Evolutionary conservation across 1,140 invertebrate species (phyloP), one percentile per base, ranked within the genome.

Genomic region (Saxidomus purpurata): DNA sequence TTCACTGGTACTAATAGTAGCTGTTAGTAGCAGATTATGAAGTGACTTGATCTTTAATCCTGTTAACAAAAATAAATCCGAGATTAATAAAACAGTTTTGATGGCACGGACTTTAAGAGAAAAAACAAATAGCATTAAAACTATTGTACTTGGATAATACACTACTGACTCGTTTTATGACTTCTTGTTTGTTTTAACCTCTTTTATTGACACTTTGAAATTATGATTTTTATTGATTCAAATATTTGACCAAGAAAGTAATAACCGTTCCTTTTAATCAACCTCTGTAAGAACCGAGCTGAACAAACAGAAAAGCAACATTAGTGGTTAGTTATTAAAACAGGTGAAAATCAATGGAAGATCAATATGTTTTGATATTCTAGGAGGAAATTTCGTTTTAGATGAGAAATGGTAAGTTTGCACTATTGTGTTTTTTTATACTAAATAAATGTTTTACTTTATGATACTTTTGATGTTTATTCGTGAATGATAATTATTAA

Each of bases 1-100:
- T n/a, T n/a, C n/a, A n/a, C n/a, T n/a, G n/a, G n/a, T n/a, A n/a
- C n/a, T n/a, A n/a, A n/a, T n/a, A n/a, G n/a, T 4, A 6, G 52
- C 17, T 59, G 19, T 59, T 22, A 59, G 4, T 59, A 43, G 15
- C 43, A 43, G 43, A 4, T 43, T 43, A 43, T 15, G 15, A 4
- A 43, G 4, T 43, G 43, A 43, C n/a, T 63, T 63, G 59, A 55
- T 63, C 59, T 28, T 63, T 63, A 63, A 63, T 63, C 59, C 59
- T n/a, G 59, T 63, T 63, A 63, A n/a, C 4, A 63, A 63, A 63
- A 25, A 28, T 28, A 28, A 63, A 28, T 63, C 25, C 8, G 22
- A 63, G 59, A 63, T 63, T 63, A 63, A 63, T 28, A 63, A 63
- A 63, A n/a, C n/a, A 63, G n/a, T 28, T 19, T 28, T n/a, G 25